These are phyloP conservation scores for Ophioninae sp. DNA, from an alignment of 2,888 invertebrate genomes.

Conservation along the genomic window DNA sequence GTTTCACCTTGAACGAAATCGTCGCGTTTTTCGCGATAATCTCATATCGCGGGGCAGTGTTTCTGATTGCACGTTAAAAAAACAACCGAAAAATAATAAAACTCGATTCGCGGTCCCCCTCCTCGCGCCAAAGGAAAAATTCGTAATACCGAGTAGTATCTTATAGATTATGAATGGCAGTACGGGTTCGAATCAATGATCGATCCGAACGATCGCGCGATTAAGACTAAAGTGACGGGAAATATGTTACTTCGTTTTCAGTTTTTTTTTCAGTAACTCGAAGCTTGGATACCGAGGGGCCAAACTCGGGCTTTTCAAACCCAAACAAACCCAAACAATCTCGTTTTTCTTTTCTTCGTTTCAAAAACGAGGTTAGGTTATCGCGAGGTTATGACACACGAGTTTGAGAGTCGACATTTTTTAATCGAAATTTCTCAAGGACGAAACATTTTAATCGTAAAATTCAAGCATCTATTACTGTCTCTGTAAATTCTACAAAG, in stretches of 20 bases:
- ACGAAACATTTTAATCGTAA: too few species aligned
- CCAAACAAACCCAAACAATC: too few species aligned
- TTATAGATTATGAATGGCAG: constrained; percentile 46
- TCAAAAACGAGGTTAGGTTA: too few species aligned
- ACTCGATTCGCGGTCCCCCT: neutral
- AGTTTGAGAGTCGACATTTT: too few species aligned
- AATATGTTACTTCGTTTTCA: neutral
- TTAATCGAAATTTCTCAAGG: too few species aligned
- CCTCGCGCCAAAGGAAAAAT: neutral
- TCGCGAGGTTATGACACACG: too few species aligned
- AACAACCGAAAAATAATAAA: constrained; percentile 24
- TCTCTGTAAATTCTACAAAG: too few species aligned
- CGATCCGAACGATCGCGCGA: neutral
- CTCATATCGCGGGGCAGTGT: constrained; percentile 39
- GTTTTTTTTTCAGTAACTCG: neutral
- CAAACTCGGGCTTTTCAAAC: neutral
- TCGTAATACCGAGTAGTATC: constrained; percentile 8
- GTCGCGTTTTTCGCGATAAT: neutral
- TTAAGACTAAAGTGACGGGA: neutral
- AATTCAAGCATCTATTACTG: too few species aligned
- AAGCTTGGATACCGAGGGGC: neutral
- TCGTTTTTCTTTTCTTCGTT: too few species aligned
- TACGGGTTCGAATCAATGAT: constrained; percentile 22
- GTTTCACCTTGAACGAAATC: neutral
- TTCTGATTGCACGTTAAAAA: constrained; percentile 51